Base-by-base conservation (phyloP, 2,797 vertebrate genomes). In the Sebastiscus tertius region DNA sequence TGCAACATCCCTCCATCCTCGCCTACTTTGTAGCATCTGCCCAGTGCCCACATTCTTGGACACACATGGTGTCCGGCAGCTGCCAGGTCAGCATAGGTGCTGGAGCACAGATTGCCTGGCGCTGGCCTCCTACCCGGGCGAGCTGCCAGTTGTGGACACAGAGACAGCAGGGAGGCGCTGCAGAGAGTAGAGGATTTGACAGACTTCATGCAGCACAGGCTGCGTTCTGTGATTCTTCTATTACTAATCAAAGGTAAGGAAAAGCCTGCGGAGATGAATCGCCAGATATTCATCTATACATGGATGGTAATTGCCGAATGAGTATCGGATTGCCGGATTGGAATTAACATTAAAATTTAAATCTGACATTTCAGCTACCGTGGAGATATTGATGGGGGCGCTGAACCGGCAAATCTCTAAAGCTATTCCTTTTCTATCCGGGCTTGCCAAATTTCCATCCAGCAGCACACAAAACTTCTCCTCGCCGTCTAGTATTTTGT, bases 81-180 rank as follows among this genome's bases (percentile, higher is more conserved):
- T 96, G 94, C 86, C 82, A 81, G 91, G 91, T 94, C 91, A 92
- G 85, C 67, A 83, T 81, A 89, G 87, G 89, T 92, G 90, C 88
- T 72, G 79, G 85, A 92, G 89, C 93, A 81, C 89, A 93, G 92
- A 87, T 92, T 92, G 90, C 83, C 88, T 93, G 93, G 93, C 90
- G 83, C 86, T 92, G 92, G 90, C 88, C 88, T 88, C 79, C 82
- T 91, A 88, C 82, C 86, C 87, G 88, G 93, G 91, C 91, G 66
- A 68, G 60, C 72, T 90, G 92, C 93, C 93, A 93, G 90, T 75
- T 87, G 88, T 93, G 91, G 92, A 91, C 87, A 76, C 75, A 79
- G 78, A 91, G 77, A 90, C 89, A 93, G 82, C 87, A 83, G 84
- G 90, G 82, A 88, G 77, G 72, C 22, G 39, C 73, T 79, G 81